Conservation (phyloP, 2,888 invertebrate genomes). For the Heliothis peltigera region DNA sequence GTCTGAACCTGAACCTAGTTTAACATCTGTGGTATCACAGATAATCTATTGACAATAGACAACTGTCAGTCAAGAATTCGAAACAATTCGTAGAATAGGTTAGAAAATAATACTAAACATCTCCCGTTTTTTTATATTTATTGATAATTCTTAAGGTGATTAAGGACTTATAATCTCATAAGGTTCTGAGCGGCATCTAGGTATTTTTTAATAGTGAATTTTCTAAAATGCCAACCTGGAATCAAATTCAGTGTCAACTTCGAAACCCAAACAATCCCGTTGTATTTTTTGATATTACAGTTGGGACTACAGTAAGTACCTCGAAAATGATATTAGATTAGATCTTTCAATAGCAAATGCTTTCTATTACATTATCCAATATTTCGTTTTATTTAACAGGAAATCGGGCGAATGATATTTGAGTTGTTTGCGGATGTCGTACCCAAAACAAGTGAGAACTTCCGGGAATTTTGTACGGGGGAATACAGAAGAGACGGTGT, state of each 20-base stretch:
- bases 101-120: no score
- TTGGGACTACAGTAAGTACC: slow-evolving; percentile 95
- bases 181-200: not conserved
- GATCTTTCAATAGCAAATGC: no score
- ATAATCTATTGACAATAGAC: no score
- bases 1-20: no score
- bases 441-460: slow-evolving; percentile 99
- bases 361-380: not conserved
- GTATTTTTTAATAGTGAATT: not conserved
- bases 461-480: slow-evolving; percentile 99
- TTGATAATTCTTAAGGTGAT: not conserved
- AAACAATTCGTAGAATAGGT: no score
- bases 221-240: slow-evolving; percentile 96
- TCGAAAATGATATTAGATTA: not conserved
- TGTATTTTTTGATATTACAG: slow-evolving; percentile 99
- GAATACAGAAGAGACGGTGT: slow-evolving; percentile 99
- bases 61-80: no score
- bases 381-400: slow-evolving; percentile 86
- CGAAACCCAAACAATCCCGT: slow-evolving; percentile 98
- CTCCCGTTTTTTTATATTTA: no score
- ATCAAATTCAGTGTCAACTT: slow-evolving; percentile 97
- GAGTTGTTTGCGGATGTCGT: slow-evolving; percentile 99
- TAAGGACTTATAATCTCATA: not conserved
- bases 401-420: slow-evolving; percentile 99
- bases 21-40: no score